Evolutionary conservation across 2,797 vertebrate species (phyloP), one percentile per base, ranked within the genome.

Genomic region (Melanotaenia pygmaea): DNA sequence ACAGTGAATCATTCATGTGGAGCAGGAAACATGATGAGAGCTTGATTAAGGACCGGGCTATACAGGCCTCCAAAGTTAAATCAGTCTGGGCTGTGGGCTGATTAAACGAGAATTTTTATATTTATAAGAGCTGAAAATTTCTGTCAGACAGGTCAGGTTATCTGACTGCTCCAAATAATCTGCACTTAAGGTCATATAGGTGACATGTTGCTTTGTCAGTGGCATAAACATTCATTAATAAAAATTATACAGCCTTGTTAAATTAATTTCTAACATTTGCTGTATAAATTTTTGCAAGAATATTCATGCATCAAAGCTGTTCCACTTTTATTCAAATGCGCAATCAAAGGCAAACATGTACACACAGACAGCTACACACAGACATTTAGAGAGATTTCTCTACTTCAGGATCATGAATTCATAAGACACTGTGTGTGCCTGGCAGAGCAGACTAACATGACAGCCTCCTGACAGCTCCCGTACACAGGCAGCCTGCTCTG

Each of bases 391-490:
- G 70, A 80, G 7, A 83, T 69, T 80, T 82, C 79, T 82, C 73
- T 28, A 67, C 88, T 90, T 92, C 76, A 91, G 80, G 78, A 82
- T 92, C 86, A 91, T 90, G 85, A 90, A 94, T 92, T 90, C 88
- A 90, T 67, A 77, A 91, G 87, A 86, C 77, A 73, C 76, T 76
- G 74, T 83, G 82, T 74, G 47, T 87, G 81, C 72, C 26, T 83
- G 81, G 81, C 76, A 76, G 70, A 79, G 84, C 81, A 76, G 85
- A 82, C 84, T 64, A 88, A 93, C 92, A 92, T 90, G 94, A 93
- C 92, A 93, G 91, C 72, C 83, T 82, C 76, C 88, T 88, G 92
- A 93, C 93, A 94, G 92, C 83, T 84, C 80, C 81, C 61, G 72
- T 90, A 90, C 89, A 88, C 87, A 83, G 81, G 64, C 89, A 91